Conservation (phyloP, 2,113 vertebrate genomes). For the Notechis scutatus region DNA sequence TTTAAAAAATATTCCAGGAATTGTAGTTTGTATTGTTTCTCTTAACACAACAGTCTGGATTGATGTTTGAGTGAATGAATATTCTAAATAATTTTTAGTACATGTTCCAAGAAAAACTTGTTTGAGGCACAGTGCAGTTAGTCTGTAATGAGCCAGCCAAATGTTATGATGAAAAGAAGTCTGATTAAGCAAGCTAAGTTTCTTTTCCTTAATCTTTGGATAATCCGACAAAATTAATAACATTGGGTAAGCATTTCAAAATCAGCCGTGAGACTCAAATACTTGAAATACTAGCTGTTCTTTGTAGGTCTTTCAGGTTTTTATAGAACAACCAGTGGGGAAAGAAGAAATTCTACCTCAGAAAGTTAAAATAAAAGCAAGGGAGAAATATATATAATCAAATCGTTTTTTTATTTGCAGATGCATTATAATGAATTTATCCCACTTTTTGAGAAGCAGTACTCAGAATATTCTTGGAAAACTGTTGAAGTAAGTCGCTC, state of each 20-base stretch:
- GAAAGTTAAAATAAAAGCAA: background rate
- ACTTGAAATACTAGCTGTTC: background rate
- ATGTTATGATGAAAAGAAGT: background rate
- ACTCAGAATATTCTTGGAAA: conserved; percentile 84
- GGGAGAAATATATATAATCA: background rate
- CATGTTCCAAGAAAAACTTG: no score
- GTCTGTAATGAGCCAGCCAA: background rate
- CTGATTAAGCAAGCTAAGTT: background rate
- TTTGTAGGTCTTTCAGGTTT: background rate
- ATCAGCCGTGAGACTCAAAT: background rate
- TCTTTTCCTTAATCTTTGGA: background rate
- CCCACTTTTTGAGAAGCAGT: conserved; percentile 87
- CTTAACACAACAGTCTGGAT: background rate
- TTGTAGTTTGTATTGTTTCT: background rate
- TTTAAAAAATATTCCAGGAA: background rate
- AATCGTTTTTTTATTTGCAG: conserved; percentile 52
- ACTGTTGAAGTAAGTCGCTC: conserved; percentile 76
- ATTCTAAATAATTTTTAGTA: background rate
- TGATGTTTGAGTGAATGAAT: background rate
- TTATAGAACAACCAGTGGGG: background rate
- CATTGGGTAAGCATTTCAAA: background rate
- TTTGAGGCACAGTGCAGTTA: background rate
- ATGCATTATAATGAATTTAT: conserved; percentile 89
- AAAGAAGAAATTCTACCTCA: background rate
- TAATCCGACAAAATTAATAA: background rate